Evolutionary conservation across 2,797 vertebrate species (phyloP).

Genomic region (Ctenosaura bakeri): DNA sequence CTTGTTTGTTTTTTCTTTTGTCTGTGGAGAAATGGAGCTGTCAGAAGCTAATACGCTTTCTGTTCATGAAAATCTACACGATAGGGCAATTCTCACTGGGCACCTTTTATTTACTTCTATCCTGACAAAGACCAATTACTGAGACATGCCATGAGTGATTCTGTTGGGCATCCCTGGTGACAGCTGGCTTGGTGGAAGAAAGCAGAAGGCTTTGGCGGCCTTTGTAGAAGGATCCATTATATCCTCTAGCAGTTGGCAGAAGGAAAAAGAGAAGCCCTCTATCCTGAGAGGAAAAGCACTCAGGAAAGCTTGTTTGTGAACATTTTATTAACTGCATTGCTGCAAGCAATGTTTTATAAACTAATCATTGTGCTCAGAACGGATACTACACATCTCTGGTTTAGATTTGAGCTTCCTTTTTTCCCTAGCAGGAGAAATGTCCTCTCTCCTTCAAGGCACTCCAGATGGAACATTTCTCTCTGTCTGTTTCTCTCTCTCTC

Average conservation of each 20-base stretch:
- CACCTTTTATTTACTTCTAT: constrained; percentile 75
- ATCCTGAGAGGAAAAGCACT: constrained; percentile 41
- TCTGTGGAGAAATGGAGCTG: constrained; percentile 67
- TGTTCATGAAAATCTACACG: constrained; percentile 70
- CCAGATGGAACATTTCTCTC: neutral
- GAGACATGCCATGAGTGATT: constrained; percentile 72
- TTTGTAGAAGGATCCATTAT: constrained; percentile 65
- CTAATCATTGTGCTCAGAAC: neutral
- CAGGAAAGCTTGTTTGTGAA: constrained; percentile 50
- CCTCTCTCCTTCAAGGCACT: neutral
- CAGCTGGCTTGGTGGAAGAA: constrained; percentile 67
- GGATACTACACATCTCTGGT: neutral
- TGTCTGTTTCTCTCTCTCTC: neutral
- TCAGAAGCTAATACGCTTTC: constrained; percentile 66
- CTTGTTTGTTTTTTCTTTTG: constrained; percentile 48
- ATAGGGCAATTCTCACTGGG: constrained; percentile 60
- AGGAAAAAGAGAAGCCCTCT: constrained; percentile 26
- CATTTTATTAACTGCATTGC: constrained; percentile 47
- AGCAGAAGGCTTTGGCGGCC: constrained; percentile 59
- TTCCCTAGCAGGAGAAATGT: neutral
- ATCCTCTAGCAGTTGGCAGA: constrained; percentile 47
- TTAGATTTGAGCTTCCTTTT: neutral
- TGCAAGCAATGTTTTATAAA: constrained; percentile 25
- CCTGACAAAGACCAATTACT: constrained; percentile 72
- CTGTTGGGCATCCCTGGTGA: constrained; percentile 70